phyloP scores from a whole-genome alignment of 2,797 vertebrate species.

The Coendou prehensilis region DNA sequence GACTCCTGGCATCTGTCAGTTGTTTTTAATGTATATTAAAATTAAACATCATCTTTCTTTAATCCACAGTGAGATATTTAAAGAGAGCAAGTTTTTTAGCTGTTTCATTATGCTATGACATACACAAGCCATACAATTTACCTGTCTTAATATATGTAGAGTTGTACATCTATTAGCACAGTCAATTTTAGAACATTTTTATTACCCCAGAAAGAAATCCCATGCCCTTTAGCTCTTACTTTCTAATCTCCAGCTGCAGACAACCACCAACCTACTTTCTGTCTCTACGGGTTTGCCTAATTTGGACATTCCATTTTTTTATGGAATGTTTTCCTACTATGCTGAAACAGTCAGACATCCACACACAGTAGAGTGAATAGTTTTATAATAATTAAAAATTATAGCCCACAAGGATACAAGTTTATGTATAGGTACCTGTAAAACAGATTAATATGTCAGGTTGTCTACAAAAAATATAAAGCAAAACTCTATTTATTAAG shows the following conservation, averaged over 20 bases:
- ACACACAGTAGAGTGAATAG: background rate
- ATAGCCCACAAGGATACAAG: background rate
- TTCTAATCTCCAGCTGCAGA: background rate
- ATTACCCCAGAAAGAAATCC: background rate
- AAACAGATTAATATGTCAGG: background rate
- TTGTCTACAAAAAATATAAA: constrained; percentile 36
- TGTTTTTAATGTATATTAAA: constrained; percentile 60
- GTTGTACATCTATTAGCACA: background rate
- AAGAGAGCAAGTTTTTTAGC: constrained; percentile 28
- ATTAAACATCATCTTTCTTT: constrained; percentile 68
- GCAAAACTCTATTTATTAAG: background rate
- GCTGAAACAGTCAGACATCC: background rate
- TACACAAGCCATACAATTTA: background rate
- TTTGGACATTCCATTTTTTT: background rate
- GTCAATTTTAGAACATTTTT: constrained; percentile 60
- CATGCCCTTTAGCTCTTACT: background rate
- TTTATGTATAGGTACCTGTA: background rate
- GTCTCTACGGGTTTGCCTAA: background rate
- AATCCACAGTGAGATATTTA: constrained; percentile 22
- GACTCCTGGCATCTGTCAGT: background rate
- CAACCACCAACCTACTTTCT: background rate
- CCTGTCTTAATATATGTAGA: constrained; percentile 42
- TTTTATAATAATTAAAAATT: constrained; percentile 1
- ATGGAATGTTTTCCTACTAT: background rate
- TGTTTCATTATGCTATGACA: constrained; percentile 45